Percentiles rank a stretch among this genome's conserved stretches.
Evolutionary conservation across 2,888 invertebrate species (phyloP).

Genomic region (Eurois occulta): DNA sequence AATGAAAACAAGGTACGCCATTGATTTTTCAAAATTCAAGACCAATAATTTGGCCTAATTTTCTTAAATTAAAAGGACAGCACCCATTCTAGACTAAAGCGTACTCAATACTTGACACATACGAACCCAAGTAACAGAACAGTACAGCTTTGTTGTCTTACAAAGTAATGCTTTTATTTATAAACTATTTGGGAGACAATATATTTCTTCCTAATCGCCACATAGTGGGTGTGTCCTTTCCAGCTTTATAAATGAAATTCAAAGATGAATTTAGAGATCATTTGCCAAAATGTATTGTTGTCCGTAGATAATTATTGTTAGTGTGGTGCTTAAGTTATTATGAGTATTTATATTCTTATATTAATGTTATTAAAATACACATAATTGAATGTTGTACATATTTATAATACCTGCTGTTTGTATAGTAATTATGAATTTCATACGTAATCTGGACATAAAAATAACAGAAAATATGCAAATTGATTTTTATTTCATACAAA

Average conservation of each 20-base stretch:
- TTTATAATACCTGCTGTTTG: constrained; percentile 63
- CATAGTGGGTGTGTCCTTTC: constrained; percentile 4
- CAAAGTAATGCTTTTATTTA: constrained; percentile 8
- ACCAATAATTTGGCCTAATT: constrained; percentile 9
- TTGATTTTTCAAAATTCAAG: constrained; percentile 25
- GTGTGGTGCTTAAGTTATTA: constrained; percentile 70
- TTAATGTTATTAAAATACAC: constrained; percentile 53
- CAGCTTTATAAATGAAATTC: constrained; percentile 2
- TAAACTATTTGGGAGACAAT: neutral
- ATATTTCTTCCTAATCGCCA: neutral
- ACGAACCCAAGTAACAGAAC: neutral
- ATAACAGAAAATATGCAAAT: constrained; percentile 50
- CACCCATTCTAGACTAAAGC: neutral
- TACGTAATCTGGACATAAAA: constrained; percentile 66
- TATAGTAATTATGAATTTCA: constrained; percentile 63
- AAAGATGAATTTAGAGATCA: constrained; percentile 19
- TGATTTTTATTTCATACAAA: constrained; percentile 51
- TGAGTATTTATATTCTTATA: constrained; percentile 64
- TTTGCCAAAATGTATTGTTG: constrained; percentile 43
- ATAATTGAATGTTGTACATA: constrained; percentile 70
- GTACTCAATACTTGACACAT: neutral
- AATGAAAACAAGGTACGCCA: constrained; percentile 5
- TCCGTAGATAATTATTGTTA: constrained; percentile 30
- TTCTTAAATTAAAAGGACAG: neutral
- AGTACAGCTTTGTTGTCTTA: neutral